phyloP scores from a whole-genome alignment of 2,113 vertebrate species.

The Menidia beryllina region DNA sequence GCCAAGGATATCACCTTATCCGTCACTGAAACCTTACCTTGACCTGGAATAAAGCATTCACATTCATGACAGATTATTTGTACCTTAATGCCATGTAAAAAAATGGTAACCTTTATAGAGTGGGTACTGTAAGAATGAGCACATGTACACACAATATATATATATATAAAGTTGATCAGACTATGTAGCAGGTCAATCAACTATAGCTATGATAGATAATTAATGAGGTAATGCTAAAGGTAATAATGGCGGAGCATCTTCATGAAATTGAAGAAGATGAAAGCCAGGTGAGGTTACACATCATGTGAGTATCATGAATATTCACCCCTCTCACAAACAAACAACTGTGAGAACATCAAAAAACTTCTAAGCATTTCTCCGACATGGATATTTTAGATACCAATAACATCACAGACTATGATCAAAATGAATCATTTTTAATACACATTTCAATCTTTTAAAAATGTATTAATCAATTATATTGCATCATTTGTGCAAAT shows the following conservation, averaged over 20 bases:
- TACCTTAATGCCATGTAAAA: too few species aligned
- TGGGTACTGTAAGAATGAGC: not conserved
- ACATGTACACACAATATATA: not conserved
- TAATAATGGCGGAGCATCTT: conserved; percentile 46
- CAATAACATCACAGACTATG: not conserved
- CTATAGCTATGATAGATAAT: conserved; percentile 53
- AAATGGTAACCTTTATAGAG: too few species aligned
- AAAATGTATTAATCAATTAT: too few species aligned
- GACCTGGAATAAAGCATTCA: too few species aligned
- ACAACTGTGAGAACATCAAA: fast-evolving
- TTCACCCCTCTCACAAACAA: conserved; percentile 1
- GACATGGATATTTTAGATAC: not conserved
- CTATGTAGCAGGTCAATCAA: conserved; percentile 3
- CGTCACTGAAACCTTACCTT: too few species aligned
- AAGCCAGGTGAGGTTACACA: conserved; percentile 9
- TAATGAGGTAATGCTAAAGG: conserved; percentile 34
- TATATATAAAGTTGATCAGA: too few species aligned
- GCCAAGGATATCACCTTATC: too few species aligned
- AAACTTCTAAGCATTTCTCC: not conserved
- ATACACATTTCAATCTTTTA: too few species aligned
- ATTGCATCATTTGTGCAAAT: not conserved
- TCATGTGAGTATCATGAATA: too few species aligned
- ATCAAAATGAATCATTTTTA: too few species aligned
- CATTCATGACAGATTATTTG: too few species aligned
- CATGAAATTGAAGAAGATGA: conserved; percentile 52